A percentile compares a stretch with the other conserved stretches of the same genome.
These are phyloP conservation scores for Omphaloscelis lunosa DNA, from an alignment of 2,888 invertebrate species.

Conservation along the genomic window DNA sequence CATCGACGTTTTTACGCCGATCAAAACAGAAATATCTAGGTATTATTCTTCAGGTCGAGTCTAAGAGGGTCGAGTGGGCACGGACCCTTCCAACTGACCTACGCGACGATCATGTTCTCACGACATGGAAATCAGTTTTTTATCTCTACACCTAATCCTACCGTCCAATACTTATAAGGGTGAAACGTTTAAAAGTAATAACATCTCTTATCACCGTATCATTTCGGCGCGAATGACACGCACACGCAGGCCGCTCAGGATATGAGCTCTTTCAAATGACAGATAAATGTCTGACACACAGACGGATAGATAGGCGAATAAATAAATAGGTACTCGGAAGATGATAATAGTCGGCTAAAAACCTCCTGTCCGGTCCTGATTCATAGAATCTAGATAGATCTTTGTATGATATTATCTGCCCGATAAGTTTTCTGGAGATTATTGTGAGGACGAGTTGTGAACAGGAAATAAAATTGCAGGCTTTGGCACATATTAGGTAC, in stretches of 20 bases:
- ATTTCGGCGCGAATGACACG: constrained; percentile 71
- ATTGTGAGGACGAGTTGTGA: not conserved
- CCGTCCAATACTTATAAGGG: constrained; percentile 53
- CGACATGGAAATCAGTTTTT: not conserved
- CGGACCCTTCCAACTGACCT: too few relatives aligned
- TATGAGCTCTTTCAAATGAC: constrained; percentile 73
- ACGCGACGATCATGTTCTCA: not conserved
- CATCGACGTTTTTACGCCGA: too few relatives aligned
- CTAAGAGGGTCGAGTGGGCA: too few relatives aligned
- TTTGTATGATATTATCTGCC: not conserved
- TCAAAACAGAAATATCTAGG: too few relatives aligned
- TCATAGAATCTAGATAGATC: not conserved
- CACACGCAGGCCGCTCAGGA: constrained; percentile 67
- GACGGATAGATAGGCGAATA: constrained; percentile 18
- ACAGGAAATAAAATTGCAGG: not conserved
- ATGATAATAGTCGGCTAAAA: constrained; percentile 9
- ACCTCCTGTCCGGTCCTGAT: not conserved
- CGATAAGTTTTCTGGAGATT: not conserved
- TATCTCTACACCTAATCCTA: constrained; percentile 1
- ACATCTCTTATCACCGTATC: constrained; percentile 72
- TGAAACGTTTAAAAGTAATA: constrained; percentile 73
- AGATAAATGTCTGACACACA: constrained; percentile 63
- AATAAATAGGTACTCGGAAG: constrained; percentile 1
- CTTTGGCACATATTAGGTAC: too few relatives aligned
- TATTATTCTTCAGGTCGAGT: too few relatives aligned